A percentile compares a stretch with the other conserved stretches of the same genome.
Evolutionary conservation across 2,113 vertebrate species (phyloP).

Genomic region (Scolopax mira): DNA sequence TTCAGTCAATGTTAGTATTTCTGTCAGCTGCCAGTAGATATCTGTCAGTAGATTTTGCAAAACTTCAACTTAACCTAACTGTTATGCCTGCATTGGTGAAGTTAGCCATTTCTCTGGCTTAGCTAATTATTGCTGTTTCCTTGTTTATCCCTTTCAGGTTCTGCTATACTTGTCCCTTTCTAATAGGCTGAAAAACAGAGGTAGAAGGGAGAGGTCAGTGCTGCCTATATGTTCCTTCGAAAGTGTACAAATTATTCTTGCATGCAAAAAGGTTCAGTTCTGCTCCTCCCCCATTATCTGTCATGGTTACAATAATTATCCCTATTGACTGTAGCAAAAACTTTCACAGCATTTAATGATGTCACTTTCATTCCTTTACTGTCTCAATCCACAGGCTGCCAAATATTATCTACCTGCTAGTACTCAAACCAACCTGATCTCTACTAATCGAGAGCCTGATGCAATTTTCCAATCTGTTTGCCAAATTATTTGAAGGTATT

Average conservation of each 20-base stretch:
- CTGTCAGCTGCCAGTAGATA: neutral
- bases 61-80: neutral
- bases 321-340: neutral
- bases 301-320: neutral
- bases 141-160: neutral
- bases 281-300: neutral
- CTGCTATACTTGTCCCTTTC: neutral
- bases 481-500: slow-evolving; percentile 8
- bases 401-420: slow-evolving; percentile 19
- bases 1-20: neutral
- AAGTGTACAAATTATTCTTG: neutral
- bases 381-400: neutral
- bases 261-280: neutral
- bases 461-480: slow-evolving; percentile 3
- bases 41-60: neutral
- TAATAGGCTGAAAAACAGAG: neutral
- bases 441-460: neutral
- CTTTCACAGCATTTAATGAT: neutral
- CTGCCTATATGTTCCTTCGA: neutral
- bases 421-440: slow-evolving; percentile 17
- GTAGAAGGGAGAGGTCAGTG: neutral
- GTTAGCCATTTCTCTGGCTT: neutral
- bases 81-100: neutral
- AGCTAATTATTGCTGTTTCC: neutral
- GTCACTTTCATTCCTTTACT: neutral